Evolutionary conservation across 2,888 invertebrate genomes (phyloP), one percentile per base, ranked within the genome.

Genomic region (Melieria omissa): DNA sequence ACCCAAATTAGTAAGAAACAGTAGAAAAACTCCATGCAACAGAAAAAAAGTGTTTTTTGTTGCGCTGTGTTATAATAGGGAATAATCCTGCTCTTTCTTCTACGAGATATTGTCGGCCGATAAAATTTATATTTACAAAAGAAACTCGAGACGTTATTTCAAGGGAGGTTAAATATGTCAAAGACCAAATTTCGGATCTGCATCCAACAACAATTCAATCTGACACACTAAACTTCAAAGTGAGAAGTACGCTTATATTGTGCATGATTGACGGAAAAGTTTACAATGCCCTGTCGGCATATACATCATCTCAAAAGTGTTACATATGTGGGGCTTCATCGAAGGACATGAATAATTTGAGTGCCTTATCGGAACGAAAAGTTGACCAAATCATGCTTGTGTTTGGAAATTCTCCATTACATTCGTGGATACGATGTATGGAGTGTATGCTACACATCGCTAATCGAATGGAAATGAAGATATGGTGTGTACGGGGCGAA

Each of bases 201-300:
- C 65, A 57, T n/a, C 63, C 63, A 14, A 64, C 63, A 29, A 14
- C 14, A 64, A 57, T 65, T 58, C 45, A 58, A 58, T 47, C 58
- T 46, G 60, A 67, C 9, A 58, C 46, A 67, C 46, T 67, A 58
- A 58, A 67, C 46, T n/a, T 67, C 54, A 16, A 45, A 46, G 58
- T 60, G 10, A 67, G 47, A 41, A 46, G 60, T 47, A 60, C 49
- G n/a, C 47, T 67, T 58, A 16, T 60, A 10, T 67, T 67, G 45
- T 66, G 66, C 45, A 66, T 57, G 57, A 57, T 66, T 44, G 66
- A 66, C 45, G 66, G 57, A 12, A 67, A 67, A 67, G 60, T 67
- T 12, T 58, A 9, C 42, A 67, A 61, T 68, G 61, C 61, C 16
- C 14, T 68, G 44, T 61, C 61, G 9, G 61, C 44, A 41, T 47